These are phyloP conservation scores for Brachyptera putata DNA, from an alignment of 2,888 invertebrate genomes.

Conservation along the genomic window DNA sequence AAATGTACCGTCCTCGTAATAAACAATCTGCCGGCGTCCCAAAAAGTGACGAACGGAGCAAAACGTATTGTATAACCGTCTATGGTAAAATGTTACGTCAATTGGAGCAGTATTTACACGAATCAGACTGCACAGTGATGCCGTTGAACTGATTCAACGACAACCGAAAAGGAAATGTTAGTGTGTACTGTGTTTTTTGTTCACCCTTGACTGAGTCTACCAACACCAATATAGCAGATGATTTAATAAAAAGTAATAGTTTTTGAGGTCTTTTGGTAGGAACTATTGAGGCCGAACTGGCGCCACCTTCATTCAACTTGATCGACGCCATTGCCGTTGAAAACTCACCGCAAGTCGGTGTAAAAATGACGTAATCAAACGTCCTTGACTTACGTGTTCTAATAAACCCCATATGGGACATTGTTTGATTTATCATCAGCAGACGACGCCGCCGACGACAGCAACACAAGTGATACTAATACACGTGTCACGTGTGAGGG, in stretches of 20 bases:
- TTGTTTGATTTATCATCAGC: not conserved
- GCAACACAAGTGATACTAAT: no score
- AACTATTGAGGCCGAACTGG: not conserved
- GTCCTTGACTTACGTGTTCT: conserved; percentile 1
- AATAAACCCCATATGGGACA: not conserved
- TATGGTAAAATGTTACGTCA: no score
- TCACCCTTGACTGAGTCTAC: not conserved
- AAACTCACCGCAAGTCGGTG: not conserved
- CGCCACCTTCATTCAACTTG: not conserved
- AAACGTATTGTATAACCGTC: no score
- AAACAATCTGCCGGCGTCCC: no score
- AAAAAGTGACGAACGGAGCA: no score
- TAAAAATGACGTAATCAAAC: conserved; percentile 3
- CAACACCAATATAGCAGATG: no score
- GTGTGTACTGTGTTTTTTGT: not conserved
- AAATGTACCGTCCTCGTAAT: no score
- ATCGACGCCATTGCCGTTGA: not conserved
- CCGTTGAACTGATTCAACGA: no score
- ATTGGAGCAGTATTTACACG: no score
- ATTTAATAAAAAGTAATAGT: not conserved
- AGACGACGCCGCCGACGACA: not conserved
- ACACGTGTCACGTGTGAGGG: no score
- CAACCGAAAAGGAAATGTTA: no score
- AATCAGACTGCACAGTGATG: not conserved
- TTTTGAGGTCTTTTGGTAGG: not conserved